Base-by-base conservation (phyloP, 2,113 vertebrate genomes). In the Chionodraco myersi region DNA sequence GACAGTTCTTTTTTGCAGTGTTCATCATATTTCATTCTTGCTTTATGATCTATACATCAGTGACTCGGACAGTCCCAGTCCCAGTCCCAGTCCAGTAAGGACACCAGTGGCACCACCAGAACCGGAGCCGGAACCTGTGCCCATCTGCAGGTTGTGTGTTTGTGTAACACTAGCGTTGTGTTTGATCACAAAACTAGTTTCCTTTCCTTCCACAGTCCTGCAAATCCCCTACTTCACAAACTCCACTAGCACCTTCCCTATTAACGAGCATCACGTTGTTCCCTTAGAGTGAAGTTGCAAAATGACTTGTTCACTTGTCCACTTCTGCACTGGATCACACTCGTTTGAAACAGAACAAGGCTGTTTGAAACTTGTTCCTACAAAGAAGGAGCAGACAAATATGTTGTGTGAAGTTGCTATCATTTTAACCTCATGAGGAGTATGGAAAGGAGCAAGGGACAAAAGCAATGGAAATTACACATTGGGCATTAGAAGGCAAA, bases 101-200 rank as follows among this genome's bases (percentile, higher is more conserved):
- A 92, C 86, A 57, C 86, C 92, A 53, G 87, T 89, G 80, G 87
- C 83, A 69, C 75, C 89, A n/a, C 80, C 84, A 53, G 89, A 90
- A 77, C 90, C 92, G 71, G 83, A 92, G 68, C 88, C 82, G 85
- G 92, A 94, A 77, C 87, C 79, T 85, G 86, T 79, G 87, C 83
- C 92, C 73, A 71, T 57, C 69, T 91, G 87, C 92, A 94, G 93
- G 91, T 94, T 85, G 52, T 59, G 23, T 75, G 60, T 76, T 56
- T 68, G 79, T 58, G 79, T 75, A 51, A 77, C 65, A 85, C 75
- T n/a, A 62, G 73, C 88, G 68, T 79, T 78, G 78, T 88, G 84
- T 65, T 66, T 83, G 69, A 70, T 68, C 81, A 88, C 85, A 65
- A 41, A 81, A 49, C 47, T 45, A 36, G 49, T 69, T 52, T 69